Evolutionary conservation across 2,888 invertebrate species (phyloP).

Genomic region (Mechanitis messenoides): DNA sequence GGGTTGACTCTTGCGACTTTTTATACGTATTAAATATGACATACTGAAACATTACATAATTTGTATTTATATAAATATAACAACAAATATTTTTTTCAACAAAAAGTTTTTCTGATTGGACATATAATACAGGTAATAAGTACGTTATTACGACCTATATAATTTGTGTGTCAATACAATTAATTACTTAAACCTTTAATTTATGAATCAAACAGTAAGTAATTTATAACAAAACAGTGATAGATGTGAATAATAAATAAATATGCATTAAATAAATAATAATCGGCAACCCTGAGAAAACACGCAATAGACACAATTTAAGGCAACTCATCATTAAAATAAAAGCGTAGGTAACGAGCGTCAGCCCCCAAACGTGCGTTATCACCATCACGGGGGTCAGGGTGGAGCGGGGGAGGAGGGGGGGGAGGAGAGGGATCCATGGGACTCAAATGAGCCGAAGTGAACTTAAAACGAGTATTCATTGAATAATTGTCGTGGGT

Average conservation of each 20-base stretch:
- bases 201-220: too few relatives aligned
- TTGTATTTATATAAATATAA: too few relatives aligned
- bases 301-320: slow-evolving; percentile 27
- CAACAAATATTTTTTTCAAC: too few relatives aligned
- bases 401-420: not conserved
- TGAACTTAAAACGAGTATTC: slow-evolving; percentile 11
- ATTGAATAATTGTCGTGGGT: slow-evolving; percentile 12
- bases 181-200: too few relatives aligned
- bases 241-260: not conserved
- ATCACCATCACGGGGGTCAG: slow-evolving; percentile 26
- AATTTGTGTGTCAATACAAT: too few relatives aligned
- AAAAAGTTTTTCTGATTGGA: too few relatives aligned
- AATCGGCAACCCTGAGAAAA: slow-evolving; percentile 20
- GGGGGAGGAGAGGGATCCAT: not conserved
- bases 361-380: slow-evolving; percentile 31
- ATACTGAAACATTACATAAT: too few relatives aligned
- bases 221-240: too few relatives aligned
- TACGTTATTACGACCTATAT: too few relatives aligned
- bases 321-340: slow-evolving; percentile 32
- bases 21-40: too few relatives aligned
- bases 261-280: not conserved
- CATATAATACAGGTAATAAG: too few relatives aligned
- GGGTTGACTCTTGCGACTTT: slow-evolving; percentile 12
- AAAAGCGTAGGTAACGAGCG: slow-evolving; percentile 29
- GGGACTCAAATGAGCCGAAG: slow-evolving; percentile 9